Evolutionary conservation across 1,140 invertebrate genomes (phyloP), one percentile per base, ranked within the genome.

Genomic region (Sarcophaga peregrina): DNA sequence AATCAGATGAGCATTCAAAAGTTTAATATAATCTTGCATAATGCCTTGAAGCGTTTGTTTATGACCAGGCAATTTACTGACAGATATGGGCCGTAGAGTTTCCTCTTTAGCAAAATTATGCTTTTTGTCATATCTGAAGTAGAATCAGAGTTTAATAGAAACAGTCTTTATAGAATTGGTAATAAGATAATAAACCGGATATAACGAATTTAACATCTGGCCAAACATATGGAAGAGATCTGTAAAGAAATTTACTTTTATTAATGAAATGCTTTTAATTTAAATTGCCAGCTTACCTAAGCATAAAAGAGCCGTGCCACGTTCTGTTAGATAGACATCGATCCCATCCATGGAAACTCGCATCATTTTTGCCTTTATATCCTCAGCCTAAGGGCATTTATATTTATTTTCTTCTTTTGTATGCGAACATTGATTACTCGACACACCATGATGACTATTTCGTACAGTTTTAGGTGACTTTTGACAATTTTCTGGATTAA

Each of bases 291-390:
- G 47, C 75, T 45, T 89, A 96, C 94, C 95, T 96, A 97, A 0
- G 98, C 88, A 89, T 98, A 96, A 25, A 98, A 91, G 0, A n/a
- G 96, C 96, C 9, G 96, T 96, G 17, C 96, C 96, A 37, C 93
- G 93, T 91, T 99, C 98, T 52, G 98, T 95, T 6, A 99, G 90
- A 91, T 97, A 97, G 6, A 99, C 91, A 91, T 98, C 97, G 7
- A 99, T 92, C 0, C 95, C 94, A 91, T 99, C 98, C 37, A 99
- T 92, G 1, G 97, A 95, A 2, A 98, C 92, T 37, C 98, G 92
- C 8, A 96, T 96, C 95, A 99, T 96, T 86, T 95, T 94, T 88
- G 99, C 99, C 88, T 99, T 99, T 50, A 99, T 95, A 87, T 98
- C 96, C 86, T 97, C 96, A 0, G 95, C 93, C 62, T 95, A 95